Conservation (phyloP, 1,140 invertebrate species). For the Chironomus tepperi region DNA sequence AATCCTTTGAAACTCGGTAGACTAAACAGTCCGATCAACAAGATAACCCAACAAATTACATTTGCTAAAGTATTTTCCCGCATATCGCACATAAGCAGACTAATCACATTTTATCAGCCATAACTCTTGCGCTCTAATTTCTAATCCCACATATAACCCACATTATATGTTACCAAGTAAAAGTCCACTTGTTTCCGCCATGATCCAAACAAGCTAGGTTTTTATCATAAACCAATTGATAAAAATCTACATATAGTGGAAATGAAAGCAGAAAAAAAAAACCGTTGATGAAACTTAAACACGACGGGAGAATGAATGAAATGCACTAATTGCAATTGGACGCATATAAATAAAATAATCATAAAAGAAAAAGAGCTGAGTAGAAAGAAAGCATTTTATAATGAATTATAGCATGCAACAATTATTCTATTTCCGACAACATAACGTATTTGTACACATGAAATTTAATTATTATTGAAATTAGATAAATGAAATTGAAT, state of each 20-base stretch:
- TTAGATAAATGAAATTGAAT: not conserved
- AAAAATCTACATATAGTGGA: not conserved
- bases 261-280: not conserved
- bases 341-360: not conserved
- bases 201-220: too few species aligned
- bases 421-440: constrained; percentile 3
- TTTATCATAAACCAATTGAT: not conserved
- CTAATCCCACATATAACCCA: too few species aligned
- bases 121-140: too few species aligned
- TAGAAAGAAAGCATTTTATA: too few species aligned
- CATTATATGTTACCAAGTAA: too few species aligned
- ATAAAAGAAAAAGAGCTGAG: not conserved
- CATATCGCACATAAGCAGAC: too few species aligned
- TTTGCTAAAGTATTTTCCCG: too few species aligned
- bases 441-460: not conserved
- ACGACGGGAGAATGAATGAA: not conserved
- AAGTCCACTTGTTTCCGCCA: too few species aligned
- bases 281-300: not conserved
- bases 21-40: too few species aligned
- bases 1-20: too few species aligned
- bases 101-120: too few species aligned
- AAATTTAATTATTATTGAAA: not conserved
- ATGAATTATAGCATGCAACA: not conserved
- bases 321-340: not conserved
- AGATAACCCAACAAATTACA: too few species aligned